A percentile compares a stretch with the other conserved stretches of the same genome.
Conservation (phyloP, 2,797 vertebrate species). For the Anas bahamensis region DNA sequence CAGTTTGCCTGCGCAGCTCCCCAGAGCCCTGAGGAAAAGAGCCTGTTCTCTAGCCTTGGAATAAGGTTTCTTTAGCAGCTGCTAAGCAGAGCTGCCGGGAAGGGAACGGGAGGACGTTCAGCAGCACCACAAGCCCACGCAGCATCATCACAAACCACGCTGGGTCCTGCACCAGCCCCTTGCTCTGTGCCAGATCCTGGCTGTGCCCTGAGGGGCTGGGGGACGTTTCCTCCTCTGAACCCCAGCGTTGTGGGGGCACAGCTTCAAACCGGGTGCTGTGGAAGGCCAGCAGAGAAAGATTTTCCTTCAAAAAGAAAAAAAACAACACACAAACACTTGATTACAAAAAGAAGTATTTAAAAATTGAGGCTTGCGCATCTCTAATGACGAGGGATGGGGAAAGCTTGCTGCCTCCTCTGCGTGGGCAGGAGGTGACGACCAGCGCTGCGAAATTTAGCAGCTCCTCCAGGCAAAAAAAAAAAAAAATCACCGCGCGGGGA, state of each 20-base stretch:
- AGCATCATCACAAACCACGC: too few species aligned
- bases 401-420: neutral
- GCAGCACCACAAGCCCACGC: neutral
- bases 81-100: neutral
- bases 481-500: rapidly evolving
- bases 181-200: neutral
- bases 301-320: neutral
- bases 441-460: too few species aligned
- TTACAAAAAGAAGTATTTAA: neutral
- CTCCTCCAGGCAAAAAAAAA: neutral
- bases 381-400: too few species aligned
- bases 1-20: neutral
- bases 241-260: neutral
- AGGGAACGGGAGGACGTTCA: neutral
- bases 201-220: rapidly evolving
- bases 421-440: neutral
- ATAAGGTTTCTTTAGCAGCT: neutral
- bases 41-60: neutral
- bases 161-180: neutral
- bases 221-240: too few species aligned
- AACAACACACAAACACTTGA: neutral
- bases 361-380: neutral
- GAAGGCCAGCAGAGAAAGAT: rapidly evolving
- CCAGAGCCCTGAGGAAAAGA: neutral
- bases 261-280: neutral